Conservation (phyloP, 2,888 invertebrate species). For the Diplolepis rosae region DNA sequence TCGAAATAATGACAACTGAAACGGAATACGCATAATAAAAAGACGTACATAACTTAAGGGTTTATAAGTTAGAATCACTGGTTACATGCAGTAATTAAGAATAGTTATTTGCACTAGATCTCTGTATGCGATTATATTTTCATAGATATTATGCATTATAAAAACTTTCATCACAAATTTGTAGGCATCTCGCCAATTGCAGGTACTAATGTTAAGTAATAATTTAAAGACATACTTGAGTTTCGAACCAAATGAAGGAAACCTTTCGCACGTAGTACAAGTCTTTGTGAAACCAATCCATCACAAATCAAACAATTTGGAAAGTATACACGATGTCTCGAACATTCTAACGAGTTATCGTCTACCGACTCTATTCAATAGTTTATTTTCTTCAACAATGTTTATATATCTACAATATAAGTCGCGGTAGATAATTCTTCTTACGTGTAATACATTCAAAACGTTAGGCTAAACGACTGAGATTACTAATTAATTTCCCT, state of each 20-base stretch:
- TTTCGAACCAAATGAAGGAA: constrained; percentile 10
- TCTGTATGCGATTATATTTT: constrained; percentile 44
- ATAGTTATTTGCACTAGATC: constrained; percentile 53
- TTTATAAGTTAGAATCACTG: constrained; percentile 41
- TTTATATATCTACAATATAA: constrained; percentile 46
- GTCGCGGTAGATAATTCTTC: constrained; percentile 36
- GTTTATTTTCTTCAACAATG: constrained; percentile 62
- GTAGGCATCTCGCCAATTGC: constrained; percentile 54
- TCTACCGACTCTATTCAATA: constrained; percentile 53
- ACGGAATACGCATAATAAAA: constrained; percentile 19
- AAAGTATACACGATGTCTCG: constrained; percentile 26
- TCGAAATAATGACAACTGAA: constrained; percentile 21
- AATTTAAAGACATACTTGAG: constrained; percentile 32
- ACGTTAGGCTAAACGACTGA: constrained; percentile 53
- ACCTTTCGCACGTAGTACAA: constrained; percentile 4
- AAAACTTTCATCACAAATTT: constrained; percentile 47
- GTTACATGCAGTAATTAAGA: constrained; percentile 43
- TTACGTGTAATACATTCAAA: constrained; percentile 33
- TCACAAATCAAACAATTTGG: constrained; percentile 15
- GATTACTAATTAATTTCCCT: constrained; percentile 38
- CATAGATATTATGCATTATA: constrained; percentile 44
- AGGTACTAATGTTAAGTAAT: constrained; percentile 56
- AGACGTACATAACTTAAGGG: constrained; percentile 16
- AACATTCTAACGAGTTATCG: constrained; percentile 23
- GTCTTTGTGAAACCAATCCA: constrained; percentile 10